Evolutionary conservation across 2,888 invertebrate genomes (phyloP), one percentile per base, ranked within the genome.

Genomic region (Amphipyra berbera): DNA sequence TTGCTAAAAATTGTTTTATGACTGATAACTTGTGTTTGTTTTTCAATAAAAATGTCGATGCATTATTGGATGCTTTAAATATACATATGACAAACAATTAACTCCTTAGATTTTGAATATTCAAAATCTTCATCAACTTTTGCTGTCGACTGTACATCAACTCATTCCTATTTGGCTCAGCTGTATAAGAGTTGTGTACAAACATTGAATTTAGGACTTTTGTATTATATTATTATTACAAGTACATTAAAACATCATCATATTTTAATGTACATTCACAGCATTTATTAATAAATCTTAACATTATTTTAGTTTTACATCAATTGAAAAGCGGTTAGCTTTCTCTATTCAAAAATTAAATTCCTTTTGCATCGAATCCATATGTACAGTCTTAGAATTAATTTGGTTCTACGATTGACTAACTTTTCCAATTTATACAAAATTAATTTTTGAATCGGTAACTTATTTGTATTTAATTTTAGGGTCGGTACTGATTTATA

Each of bases 301-400:
- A n/a, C 13, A 38, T 33, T 46, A 50, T 0, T n/a, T 15, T n/a
- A 6, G 12, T 44, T 50, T 38, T n/a, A n/a, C n/a, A n/a, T n/a
- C n/a, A n/a, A n/a, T n/a, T 45, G 59, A 41, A 56, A 76, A 79
- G 78, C 73, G 35, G 44, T 70, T 41, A 66, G 70, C 77, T 81
- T 79, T 78, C 61, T 72, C 68, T 80, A 78, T 62, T 79, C 61
- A 70, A 82, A 88, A 88, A 85, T 85, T 89, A 90, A 92, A 92
- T 91, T 93, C 92, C 89, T 84, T 89, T 89, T 87, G 90, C 92
- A 91, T 91, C 88, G 87, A 87, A 68, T 70, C 54, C 77, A 79
- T 76, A 89, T 90, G 61, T 90, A 91, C 88, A 89, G 49, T 44
- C 76, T 78, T 76, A 78, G 5, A 55, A 59, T 48, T 71, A 63